These are phyloP conservation scores for Erebia ligea DNA, from an alignment of 2,888 invertebrate species.

Conservation along the genomic window DNA sequence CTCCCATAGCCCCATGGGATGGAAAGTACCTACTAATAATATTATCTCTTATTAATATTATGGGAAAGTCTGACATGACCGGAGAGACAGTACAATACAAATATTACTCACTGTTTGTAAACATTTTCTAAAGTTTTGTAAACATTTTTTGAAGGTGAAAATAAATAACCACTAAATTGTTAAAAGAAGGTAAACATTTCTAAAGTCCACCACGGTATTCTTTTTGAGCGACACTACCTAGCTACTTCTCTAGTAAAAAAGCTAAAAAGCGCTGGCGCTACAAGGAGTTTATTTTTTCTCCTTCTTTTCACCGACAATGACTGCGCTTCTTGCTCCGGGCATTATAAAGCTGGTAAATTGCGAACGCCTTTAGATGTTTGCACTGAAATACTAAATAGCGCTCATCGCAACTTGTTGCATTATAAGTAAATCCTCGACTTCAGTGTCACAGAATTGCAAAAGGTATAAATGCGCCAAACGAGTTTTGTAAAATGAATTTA, in stretches of 20 bases:
- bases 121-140: not conserved
- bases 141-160: not conserved
- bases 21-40: no score
- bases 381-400: slow-evolving; percentile 4
- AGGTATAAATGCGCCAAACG: not conserved
- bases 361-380: slow-evolving; percentile 16
- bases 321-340: slow-evolving; percentile 9
- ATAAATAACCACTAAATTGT: not conserved
- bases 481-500: not conserved
- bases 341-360: slow-evolving; percentile 14
- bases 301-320: slow-evolving; percentile 14
- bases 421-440: slow-evolving; percentile 3
- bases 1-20: no score
- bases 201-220: slow-evolving; percentile 14
- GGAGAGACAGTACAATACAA: not conserved
- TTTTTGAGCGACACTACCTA: slow-evolving; percentile 26
- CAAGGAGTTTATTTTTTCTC: slow-evolving; percentile 9
- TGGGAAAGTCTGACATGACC: no score
- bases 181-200: slow-evolving; percentile 28
- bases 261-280: slow-evolving; percentile 21
- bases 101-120: not conserved
- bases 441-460: not conserved
- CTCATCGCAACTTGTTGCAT: slow-evolving; percentile 1
- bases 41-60: no score
- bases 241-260: slow-evolving; percentile 24